Evolutionary conservation across 2,113 vertebrate genomes (phyloP), one percentile per base, ranked within the genome.

Genomic region (Xiphophorus hellerii): DNA sequence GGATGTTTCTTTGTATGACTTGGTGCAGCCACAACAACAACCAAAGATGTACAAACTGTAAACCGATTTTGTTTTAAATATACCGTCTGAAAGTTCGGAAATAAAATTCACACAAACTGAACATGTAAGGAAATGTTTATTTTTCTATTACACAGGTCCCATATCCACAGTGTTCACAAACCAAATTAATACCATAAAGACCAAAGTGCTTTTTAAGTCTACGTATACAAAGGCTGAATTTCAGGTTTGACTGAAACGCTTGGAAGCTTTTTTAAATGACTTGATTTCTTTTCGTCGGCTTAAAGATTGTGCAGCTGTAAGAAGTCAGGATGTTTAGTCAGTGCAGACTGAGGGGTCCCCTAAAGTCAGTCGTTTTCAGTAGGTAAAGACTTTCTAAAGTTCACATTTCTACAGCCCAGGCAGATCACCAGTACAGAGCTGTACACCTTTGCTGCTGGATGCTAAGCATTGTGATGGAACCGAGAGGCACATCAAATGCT

Each of bases 141-240:
- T 91, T 90, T 71, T 79, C 66, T 85, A 78, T 63, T 81, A n/a
- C 73, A 90, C 65, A 64, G 72, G 72, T 80, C 51, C 51, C 66
- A 69, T 76, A 29, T 72, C 66, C 71, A 85, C 75, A 88, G 48
- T 83, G 62, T 70, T 54, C 71, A 87, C 75, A 74, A 77, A 81
- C 73, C 77, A 44, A 60, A 90, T 83, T 71, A 85, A 74, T 77
- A 86, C 15, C 62, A 86, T 70, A 54, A 62, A 81, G 61, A 83
- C 58, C 73, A 90, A 90, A 90, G 92, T 92, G 90, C 89, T 84
- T 87, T 81, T 81, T 75, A 74, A 68, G 22, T 86, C 78, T 84
- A 79, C 69, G 30, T 31, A 22, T 63, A 28, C 58, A 76, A 62
- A 10, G 73, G 80, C 10, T 80, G 42, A 78, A 62, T 69, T 74